These are phyloP conservation scores for Enteromius mattozi DNA, from an alignment of 2,797 vertebrate genomes.

Conservation along the genomic window DNA sequence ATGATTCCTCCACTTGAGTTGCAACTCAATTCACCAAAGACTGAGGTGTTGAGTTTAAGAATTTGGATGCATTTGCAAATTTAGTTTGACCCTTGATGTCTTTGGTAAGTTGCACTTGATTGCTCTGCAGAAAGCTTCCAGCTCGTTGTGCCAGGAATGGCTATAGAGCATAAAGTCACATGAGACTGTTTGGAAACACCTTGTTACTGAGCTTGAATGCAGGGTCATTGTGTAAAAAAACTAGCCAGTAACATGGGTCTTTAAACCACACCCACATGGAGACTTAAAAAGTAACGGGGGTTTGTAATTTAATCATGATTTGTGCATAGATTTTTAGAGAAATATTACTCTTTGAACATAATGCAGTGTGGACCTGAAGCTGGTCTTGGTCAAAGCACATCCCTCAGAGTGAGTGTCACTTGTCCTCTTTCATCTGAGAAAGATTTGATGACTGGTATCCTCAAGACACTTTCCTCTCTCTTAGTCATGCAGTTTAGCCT, in stretches of 20 bases:
- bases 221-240: background rate
- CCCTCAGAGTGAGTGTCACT: constrained; percentile 32
- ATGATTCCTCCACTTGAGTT: constrained; percentile 7
- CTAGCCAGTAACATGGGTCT: background rate
- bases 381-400: constrained; percentile 1
- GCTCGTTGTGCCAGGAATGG: constrained; percentile 29
- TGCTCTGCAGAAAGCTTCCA: constrained; percentile 58
- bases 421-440: constrained; percentile 44
- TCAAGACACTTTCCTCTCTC: constrained; percentile 29
- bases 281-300: background rate
- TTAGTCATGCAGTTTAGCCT: constrained; percentile 34
- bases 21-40: background rate
- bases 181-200: constrained; percentile 52
- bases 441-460: constrained; percentile 29
- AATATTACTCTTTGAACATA: background rate
- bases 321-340: background rate
- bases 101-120: constrained; percentile 57
- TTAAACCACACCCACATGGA: background rate
- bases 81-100: constrained; percentile 56
- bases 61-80: constrained; percentile 62
- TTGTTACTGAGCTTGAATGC: constrained; percentile 27
- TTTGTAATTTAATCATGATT: background rate
- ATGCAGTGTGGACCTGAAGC: constrained; percentile 4
- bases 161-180: constrained; percentile 36
- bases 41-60: constrained; percentile 61